Conservation (phyloP, 2,797 vertebrate genomes). For the Argentina silus region DNA sequence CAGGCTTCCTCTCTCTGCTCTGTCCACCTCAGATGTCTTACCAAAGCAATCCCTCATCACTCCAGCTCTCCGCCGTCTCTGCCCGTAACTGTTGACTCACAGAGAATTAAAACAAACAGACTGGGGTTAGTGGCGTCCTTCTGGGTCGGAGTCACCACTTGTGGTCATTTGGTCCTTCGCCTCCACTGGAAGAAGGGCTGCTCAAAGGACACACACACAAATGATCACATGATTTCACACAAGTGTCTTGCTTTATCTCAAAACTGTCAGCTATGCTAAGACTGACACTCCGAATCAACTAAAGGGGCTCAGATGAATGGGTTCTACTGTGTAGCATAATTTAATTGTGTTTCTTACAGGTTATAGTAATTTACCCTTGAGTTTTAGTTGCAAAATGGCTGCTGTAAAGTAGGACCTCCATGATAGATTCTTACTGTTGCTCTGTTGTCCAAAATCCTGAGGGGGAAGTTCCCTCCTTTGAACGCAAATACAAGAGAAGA, state of each 20-base stretch:
- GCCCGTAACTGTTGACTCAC: constrained; percentile 71
- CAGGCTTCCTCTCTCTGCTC: constrained; percentile 66
- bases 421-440: not conserved
- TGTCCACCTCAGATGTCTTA: constrained; percentile 54
- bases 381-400: not conserved
- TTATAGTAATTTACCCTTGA: not conserved
- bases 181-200: constrained; percentile 43
- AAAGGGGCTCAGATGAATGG: constrained; percentile 5
- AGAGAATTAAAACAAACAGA: constrained; percentile 70
- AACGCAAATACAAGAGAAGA: constrained; percentile 27
- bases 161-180: constrained; percentile 59
- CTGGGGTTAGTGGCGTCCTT: constrained; percentile 54
- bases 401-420: not conserved
- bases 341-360: too few species aligned
- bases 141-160: constrained; percentile 50
- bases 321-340: too few species aligned
- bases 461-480: constrained; percentile 20
- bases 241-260: constrained; percentile 38
- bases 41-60: constrained; percentile 69
- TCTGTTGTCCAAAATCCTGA: not conserved
- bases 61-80: constrained; percentile 28
- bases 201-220: constrained; percentile 58
- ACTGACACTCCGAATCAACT: constrained; percentile 40
- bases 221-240: constrained; percentile 67
- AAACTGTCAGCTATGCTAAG: constrained; percentile 37